Evolutionary conservation across 2,888 invertebrate genomes (phyloP).

Genomic region (Catotricha subobsoleta): DNA sequence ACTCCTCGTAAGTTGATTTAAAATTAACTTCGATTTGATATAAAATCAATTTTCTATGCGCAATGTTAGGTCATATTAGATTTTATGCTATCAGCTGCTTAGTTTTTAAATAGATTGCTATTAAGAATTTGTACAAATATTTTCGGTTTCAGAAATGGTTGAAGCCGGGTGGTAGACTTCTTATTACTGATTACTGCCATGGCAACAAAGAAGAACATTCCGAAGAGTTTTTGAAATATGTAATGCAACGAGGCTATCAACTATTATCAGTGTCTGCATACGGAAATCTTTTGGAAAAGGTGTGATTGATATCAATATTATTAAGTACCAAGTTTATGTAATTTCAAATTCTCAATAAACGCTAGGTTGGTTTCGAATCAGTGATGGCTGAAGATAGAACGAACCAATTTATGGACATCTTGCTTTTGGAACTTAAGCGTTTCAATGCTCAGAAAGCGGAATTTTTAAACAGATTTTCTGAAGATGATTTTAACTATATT

Average conservation of each 20-base stretch:
- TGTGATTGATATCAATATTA: background rate
- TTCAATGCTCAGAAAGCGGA: background rate
- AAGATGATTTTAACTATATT: background rate
- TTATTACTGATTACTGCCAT: background rate
- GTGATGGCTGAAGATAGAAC: background rate
- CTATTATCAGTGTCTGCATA: background rate
- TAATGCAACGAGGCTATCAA: background rate
- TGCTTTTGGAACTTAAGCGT: background rate
- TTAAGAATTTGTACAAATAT: no score
- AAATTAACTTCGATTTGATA: no score
- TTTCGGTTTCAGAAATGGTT: slow-evolving; percentile 1
- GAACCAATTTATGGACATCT: background rate
- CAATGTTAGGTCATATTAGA: no score
- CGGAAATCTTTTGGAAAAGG: background rate
- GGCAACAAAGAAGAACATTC: background rate
- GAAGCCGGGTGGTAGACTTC: background rate
- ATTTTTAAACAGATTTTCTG: background rate
- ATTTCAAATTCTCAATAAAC: background rate
- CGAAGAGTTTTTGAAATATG: background rate
- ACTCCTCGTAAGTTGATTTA: background rate
- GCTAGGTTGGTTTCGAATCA: background rate
- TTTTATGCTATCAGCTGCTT: background rate
- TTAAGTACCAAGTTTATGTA: no score
- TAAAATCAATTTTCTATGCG: no score
- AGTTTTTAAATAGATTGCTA: background rate